phyloP scores from a whole-genome alignment of 2,888 invertebrate species.

The Tryphoninae sp. region DNA sequence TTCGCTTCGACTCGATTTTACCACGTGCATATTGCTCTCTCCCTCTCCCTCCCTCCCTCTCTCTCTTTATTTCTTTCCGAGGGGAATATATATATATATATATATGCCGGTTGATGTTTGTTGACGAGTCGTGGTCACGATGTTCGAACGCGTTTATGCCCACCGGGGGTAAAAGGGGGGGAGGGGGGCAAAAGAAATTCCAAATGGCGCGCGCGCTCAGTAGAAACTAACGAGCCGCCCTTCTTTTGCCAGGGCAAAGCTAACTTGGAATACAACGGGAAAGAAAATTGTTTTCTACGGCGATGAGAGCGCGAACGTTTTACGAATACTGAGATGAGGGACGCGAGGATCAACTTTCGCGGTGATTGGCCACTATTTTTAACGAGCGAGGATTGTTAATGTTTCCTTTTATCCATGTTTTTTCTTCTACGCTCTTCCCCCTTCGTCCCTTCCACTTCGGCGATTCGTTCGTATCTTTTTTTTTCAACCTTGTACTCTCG shows the following conservation, averaged over 20 bases:
- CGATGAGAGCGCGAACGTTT: conserved; percentile 26
- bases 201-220: conserved; percentile 69
- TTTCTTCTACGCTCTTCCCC: background rate
- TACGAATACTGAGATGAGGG: conserved; percentile 24
- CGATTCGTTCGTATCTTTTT: background rate
- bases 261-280: conserved; percentile 6
- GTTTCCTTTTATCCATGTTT: background rate
- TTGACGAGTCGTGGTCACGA: conserved; percentile 49
- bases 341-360: background rate
- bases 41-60: no score
- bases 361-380: background rate
- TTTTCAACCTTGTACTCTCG: no score
- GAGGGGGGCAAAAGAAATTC: conserved; percentile 65
- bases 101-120: conserved; percentile 11
- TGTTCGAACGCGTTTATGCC: conserved; percentile 44
- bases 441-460: background rate
- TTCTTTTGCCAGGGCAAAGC: conserved; percentile 61
- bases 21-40: conserved; percentile 36
- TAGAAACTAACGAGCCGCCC: conserved; percentile 73
- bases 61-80: no score
- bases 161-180: conserved; percentile 46
- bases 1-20: conserved; percentile 38
- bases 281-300: conserved; percentile 16
- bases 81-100: no score
- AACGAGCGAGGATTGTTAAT: background rate